Evolutionary conservation across 2,797 vertebrate genomes (phyloP).

Genomic region (Borostomias antarcticus): DNA sequence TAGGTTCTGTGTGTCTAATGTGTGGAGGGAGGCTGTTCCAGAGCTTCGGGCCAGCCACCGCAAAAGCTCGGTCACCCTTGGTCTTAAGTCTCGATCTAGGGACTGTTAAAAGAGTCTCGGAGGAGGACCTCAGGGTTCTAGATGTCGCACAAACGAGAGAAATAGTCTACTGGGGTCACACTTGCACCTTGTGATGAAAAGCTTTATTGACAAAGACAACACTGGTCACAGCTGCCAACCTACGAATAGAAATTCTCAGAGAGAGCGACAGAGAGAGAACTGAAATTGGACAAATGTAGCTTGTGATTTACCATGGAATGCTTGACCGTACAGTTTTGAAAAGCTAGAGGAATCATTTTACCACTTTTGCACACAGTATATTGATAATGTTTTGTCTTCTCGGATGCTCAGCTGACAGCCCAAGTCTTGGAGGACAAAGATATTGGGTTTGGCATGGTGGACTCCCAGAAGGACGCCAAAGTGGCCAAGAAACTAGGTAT

Average conservation of each 20-base stretch:
- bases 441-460: conserved; percentile 92
- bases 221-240: conserved; percentile 34
- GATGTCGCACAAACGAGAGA: too few relatives aligned
- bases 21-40: too few relatives aligned
- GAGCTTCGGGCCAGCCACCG: too few relatives aligned
- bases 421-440: conserved; percentile 92
- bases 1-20: too few relatives aligned
- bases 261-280: neutral
- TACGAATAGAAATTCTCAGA: neutral
- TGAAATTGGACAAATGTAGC: neutral
- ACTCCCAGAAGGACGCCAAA: conserved; percentile 89
- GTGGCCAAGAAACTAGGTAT: conserved; percentile 92
- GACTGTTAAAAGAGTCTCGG: too few relatives aligned
- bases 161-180: conserved; percentile 27
- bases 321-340: too few relatives aligned
- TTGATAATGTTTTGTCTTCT: conserved; percentile 40
- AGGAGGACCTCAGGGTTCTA: too few relatives aligned
- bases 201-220: conserved; percentile 31
- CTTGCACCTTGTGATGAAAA: conserved; percentile 31
- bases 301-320: too few relatives aligned
- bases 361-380: too few relatives aligned
- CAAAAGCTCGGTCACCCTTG: too few relatives aligned
- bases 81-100: too few relatives aligned
- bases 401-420: conserved; percentile 83
- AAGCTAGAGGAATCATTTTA: too few relatives aligned